phyloP scores from a whole-genome alignment of 2,888 invertebrate species.

The Drosophila flavopinicola region DNA sequence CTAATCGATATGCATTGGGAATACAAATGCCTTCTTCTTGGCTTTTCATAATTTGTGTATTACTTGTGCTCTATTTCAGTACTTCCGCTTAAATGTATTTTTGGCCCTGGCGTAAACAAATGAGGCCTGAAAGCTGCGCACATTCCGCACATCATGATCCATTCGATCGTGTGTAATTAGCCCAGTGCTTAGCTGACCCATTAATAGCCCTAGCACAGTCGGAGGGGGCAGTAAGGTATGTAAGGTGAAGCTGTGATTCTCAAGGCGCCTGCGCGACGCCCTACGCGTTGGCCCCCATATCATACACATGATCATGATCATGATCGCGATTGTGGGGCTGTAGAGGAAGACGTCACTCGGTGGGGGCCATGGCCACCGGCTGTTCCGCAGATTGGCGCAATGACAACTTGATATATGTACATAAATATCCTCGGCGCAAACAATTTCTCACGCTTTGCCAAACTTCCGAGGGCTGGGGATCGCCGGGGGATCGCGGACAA shows the following conservation, averaged over 20 bases:
- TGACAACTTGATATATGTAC: conserved; percentile 8
- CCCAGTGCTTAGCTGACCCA: conserved; percentile 27
- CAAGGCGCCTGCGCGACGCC: conserved; percentile 44
- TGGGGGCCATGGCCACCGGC: conserved; percentile 50
- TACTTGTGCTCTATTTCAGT: conserved; percentile 47
- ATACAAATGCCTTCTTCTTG: conserved; percentile 11
- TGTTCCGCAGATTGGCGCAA: conserved; percentile 42
- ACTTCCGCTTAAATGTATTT: conserved; percentile 54
- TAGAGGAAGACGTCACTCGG: conserved; percentile 29
- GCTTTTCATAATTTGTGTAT: conserved; percentile 51
- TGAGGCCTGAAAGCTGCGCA: conserved; percentile 9
- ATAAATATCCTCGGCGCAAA: conserved; percentile 2
- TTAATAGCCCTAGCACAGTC: conserved; percentile 2
- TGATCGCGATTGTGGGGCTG: background rate
- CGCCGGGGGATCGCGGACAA: background rate
- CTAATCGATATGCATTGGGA: conserved; percentile 52
- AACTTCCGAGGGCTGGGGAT: conserved; percentile 26
- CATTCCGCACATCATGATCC: conserved; percentile 6
- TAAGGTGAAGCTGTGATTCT: too few relatives aligned
- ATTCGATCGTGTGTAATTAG: background rate
- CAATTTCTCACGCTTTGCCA: conserved; percentile 60
- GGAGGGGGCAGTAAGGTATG: too few relatives aligned
- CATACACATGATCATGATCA: background rate
- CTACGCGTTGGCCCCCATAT: conserved; percentile 53
- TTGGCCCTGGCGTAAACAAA: conserved; percentile 34